Percentiles rank a stretch among this genome's conserved stretches.
Evolutionary conservation across 2,113 vertebrate species (phyloP).

Genomic region (Bos indicus): DNA sequence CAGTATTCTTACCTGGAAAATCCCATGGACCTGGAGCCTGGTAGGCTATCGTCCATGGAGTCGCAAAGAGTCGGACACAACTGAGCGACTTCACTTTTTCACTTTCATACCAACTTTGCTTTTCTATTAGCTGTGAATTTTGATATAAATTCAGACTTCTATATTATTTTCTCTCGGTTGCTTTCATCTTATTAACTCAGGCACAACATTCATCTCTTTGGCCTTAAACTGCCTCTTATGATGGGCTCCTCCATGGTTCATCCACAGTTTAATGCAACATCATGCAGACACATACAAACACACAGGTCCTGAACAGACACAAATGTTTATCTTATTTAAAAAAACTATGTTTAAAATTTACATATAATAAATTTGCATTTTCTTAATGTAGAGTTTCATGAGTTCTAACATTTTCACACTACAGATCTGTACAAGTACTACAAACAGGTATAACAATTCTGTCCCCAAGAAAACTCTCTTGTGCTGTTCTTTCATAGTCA

Average conservation of each 20-base stretch:
- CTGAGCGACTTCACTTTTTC: no score
- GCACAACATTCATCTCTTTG: neutral
- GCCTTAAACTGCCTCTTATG: neutral
- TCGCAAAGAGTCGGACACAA: no score
- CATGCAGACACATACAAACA: neutral
- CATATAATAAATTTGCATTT: neutral
- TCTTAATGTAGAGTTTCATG: neutral
- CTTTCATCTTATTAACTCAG: neutral
- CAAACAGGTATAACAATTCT: neutral
- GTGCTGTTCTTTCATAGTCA: neutral
- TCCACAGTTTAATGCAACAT: neutral
- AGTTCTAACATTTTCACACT: neutral
- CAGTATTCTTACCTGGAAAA: no score
- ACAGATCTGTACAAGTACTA: neutral
- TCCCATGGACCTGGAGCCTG: no score
- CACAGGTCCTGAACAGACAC: neutral
- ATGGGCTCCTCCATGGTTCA: neutral
- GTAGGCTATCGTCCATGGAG: no score
- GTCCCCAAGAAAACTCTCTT: neutral
- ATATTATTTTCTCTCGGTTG: neutral
- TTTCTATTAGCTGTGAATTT: neutral
- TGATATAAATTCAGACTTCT: neutral
- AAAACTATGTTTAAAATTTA: neutral
- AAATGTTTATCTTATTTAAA: neutral
- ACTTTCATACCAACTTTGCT: neutral